These are phyloP conservation scores for Tanaodytes sp. DNA, from an alignment of 2,888 invertebrate genomes.

Conservation along the genomic window DNA sequence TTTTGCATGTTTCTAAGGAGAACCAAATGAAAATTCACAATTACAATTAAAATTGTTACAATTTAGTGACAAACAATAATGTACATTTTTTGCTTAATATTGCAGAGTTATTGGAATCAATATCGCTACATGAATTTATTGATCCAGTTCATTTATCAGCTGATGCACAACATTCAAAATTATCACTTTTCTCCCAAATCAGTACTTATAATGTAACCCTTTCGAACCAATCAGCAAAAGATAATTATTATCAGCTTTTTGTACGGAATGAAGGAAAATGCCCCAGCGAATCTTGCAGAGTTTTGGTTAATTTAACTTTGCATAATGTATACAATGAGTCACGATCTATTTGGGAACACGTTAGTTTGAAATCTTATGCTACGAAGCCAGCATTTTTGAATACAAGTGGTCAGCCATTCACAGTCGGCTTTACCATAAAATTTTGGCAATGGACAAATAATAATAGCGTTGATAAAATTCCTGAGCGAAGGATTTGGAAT, in stretches of 20 bases:
- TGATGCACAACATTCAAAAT: constrained; percentile 27
- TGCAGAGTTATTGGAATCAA: constrained; percentile 75
- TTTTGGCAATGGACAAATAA: constrained; percentile 85
- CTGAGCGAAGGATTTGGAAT: constrained; percentile 73
- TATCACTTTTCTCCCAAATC: constrained; percentile 32
- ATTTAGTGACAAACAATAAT: too few relatives aligned
- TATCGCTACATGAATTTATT: constrained; percentile 73
- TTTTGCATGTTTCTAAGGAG: not conserved
- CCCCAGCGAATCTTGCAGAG: constrained; percentile 80
- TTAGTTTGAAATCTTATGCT: constrained; percentile 79
- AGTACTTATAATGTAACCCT: constrained; percentile 26
- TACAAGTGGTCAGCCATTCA: constrained; percentile 73
- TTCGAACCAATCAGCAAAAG: constrained; percentile 46
- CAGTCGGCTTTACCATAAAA: constrained; percentile 85
- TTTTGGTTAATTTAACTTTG: constrained; percentile 73
- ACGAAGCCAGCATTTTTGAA: constrained; percentile 81
- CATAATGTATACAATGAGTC: constrained; percentile 75
- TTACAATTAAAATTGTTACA: too few relatives aligned
- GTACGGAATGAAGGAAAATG: constrained; percentile 82
- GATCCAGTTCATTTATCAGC: constrained; percentile 70
- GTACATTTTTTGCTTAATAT: not conserved
- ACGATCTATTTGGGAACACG: constrained; percentile 77
- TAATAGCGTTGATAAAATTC: constrained; percentile 14
- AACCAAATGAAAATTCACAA: too few relatives aligned
- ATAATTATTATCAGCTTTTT: constrained; percentile 72